Evolutionary conservation across 2,888 invertebrate species (phyloP), one percentile per base, ranked within the genome.

Genomic region (Brachyptera risi): DNA sequence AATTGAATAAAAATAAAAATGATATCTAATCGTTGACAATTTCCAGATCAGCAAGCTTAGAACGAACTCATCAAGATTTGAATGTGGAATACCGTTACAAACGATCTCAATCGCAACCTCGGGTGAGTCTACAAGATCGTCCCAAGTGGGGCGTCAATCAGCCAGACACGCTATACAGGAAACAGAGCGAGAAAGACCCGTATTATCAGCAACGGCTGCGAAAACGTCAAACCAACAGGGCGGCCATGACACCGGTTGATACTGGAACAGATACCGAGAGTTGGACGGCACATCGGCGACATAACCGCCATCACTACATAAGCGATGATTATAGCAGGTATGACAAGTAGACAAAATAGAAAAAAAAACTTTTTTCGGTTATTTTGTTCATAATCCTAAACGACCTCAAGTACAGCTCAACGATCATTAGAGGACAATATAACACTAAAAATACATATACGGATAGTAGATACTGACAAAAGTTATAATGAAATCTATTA

Each of bases 151-250:
- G 75, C 59, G 76, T 75, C 49, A 77, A 74, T 63, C 71, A 73
- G 66, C 91, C 92, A 3, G 85, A 86, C 23, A 88, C 88, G 9
- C 86, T 90, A 69, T 93, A 92, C 71, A 82, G 92, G 63, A 92
- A 92, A 71, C 92, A 93, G 75, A 92, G 92, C 70, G 93, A 93
- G 73, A 89, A 92, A 70, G 93, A 93, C 77, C 90, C 90, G 0
- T 85, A 90, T 72, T 91, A 90, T 69, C 83, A 85, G 63, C 78
- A 85, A 65, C 87, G 88, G 73, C 24, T 64, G 31, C 58, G 61
- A 15, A 58, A 58, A 23, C 26, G 59, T 1, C 50, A 42, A 13
- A 40, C 38, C n/a, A 49, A 31, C 13, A 9, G 23, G 19, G 11
- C 38, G 19, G 26, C 35, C 19, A 26, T 21, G 15, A 21, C 9